Evolutionary conservation across 2,888 invertebrate genomes (phyloP).

Genomic region (Melieria picta): DNA sequence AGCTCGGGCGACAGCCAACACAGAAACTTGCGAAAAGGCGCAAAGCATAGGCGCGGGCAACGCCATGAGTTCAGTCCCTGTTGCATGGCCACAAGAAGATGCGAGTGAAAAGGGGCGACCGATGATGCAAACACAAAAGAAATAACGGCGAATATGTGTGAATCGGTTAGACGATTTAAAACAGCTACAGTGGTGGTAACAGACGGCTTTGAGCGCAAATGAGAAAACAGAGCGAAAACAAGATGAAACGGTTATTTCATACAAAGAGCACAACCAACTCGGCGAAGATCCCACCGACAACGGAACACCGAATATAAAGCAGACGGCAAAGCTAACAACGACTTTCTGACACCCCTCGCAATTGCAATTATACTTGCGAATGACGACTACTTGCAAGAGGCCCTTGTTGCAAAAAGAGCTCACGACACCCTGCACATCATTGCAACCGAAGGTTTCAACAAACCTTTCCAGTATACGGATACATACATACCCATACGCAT

Average conservation of each 20-base stretch:
- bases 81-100: constrained; percentile 14
- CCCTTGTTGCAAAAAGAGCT: no score
- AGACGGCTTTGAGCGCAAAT: background rate
- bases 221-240: background rate
- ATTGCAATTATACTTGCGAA: no score
- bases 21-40: background rate
- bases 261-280: background rate
- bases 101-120: constrained; percentile 8
- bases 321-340: no score
- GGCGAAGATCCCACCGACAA: constrained; percentile 12
- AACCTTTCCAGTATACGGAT: no score
- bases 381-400: no score
- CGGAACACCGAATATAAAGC: no score
- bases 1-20: background rate
- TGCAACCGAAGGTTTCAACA: no score
- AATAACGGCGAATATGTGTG: constrained; percentile 23
- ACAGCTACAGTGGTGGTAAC: background rate
- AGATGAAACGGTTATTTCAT: constrained; percentile 9
- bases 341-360: no score
- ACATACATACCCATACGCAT: no score
- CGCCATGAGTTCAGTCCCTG: constrained; percentile 11
- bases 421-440: no score
- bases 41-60: constrained; percentile 1
- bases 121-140: constrained; percentile 14
- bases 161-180: constrained; percentile 24